Base-by-base conservation (phyloP, 2,888 invertebrate genomes). In the Drosophila siamana region DNA sequence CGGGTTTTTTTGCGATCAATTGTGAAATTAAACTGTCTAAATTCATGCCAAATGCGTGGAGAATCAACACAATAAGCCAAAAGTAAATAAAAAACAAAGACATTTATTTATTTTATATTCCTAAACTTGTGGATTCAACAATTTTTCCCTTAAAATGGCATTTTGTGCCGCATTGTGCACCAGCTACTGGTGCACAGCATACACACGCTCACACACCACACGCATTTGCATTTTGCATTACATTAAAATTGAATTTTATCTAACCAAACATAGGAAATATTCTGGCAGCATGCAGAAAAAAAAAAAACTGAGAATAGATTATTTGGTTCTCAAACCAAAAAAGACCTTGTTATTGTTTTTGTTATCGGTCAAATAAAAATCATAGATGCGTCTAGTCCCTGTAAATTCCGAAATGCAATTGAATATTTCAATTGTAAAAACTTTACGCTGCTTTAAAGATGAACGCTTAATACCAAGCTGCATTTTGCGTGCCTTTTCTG, bases 1-100 rank as follows among this genome's bases (percentile, higher is more conserved):
- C 22, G n/a, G n/a, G 24, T 55, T 60, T n/a, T 78, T 54, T 78
- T 66, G n/a, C 86, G 81, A 81, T 87, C 87, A 85, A 70, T 68
- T 56, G 62, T 47, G 19, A 57, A 66, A 73, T 80, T 63, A 55
- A 82, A 69, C 63, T 62, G 61, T 78, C 75, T 62, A 81, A 80
- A 83, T 80, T 55, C 67, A 63, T 61, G 57, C 46, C 50, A 77
- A 80, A 66, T 78, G 68, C 66, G 62, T 69, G 52, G 16, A 59
- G 74, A 80, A 69, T 70, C 54, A 75, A 66, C 54, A 56, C 54
- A 36, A 38, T 33, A 33, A 36, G 43, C 26, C 19, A 24, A 36
- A 30, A 22, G 6, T 4, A 19, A n/a, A n/a, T 50, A 38, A 24
- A 48, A 55, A 41, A 40, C n/a, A 5, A 15, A 33, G n/a, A 33